Percentiles rank a stretch among this genome's conserved stretches.
Conservation (phyloP, 2,113 vertebrate genomes). For the Prolemur simus region DNA sequence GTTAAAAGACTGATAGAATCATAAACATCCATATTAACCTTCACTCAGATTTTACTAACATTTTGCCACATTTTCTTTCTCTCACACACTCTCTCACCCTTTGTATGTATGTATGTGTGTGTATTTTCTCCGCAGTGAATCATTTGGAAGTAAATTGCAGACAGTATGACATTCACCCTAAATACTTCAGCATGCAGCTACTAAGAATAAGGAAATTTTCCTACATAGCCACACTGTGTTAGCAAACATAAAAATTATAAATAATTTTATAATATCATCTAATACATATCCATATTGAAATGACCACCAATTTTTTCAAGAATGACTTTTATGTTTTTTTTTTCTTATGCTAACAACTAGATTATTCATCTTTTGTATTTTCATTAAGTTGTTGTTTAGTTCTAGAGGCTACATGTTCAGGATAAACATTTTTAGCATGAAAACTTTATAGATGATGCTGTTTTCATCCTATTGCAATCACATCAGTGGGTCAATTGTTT, state of each 20-base stretch:
- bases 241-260: neutral
- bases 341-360: neutral
- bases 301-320: neutral
- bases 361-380: neutral
- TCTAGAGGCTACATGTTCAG: neutral
- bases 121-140: neutral
- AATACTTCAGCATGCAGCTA: neutral
- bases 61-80: neutral
- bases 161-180: neutral
- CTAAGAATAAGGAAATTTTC: neutral
- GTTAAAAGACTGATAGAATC: neutral
- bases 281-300: neutral
- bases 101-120: neutral
- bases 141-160: neutral
- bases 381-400: neutral
- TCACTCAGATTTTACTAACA: neutral
- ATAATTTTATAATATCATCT: neutral
- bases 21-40: neutral
- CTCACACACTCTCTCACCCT: neutral
- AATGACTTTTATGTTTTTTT: neutral
- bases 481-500: neutral
- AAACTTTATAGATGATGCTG: neutral
- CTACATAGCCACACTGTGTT: neutral
- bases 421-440: neutral
- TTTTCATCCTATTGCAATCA: neutral